Evolutionary conservation across 1,140 invertebrate species (phyloP), one percentile per base, ranked within the genome.

Genomic region (Brachionus angularis): DNA sequence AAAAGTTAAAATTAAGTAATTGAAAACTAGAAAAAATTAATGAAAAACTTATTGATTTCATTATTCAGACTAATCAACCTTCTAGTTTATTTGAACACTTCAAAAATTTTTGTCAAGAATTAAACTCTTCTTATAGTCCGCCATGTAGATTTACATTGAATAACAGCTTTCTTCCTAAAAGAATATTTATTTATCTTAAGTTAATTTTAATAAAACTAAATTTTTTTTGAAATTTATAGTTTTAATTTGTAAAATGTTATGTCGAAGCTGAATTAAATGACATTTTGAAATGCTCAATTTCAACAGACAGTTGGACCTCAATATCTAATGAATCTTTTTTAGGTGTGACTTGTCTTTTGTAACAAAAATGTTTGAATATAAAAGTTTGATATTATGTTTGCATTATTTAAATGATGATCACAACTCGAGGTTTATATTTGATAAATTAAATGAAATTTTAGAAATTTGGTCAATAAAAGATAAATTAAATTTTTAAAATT

Each of bases 281-380:
- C 27, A 50, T 50, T 18, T 14, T 50, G 1, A 50, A 50, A 25
- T 50, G 49, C 23, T 50, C 49, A 50, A 50, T 50, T 12, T 50
- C 49, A 14, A 14, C 18, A 12, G 49, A 50, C 23, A 25, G 5
- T 8, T 50, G 49, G 49, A 23, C 49, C 23, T 50, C 49, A 25
- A 50, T 50, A 23, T 50, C 49, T 14, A 50, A 50, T 50, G 49
- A 50, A 25, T 50, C 49, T 31, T 53, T 53, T 53, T 29, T 53
- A n/a, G 50, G 10, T 14, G 50, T 53, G 18, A 53, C 50, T 53
- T 53, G 50, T 29, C 27, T 53, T 27, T 53, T 53, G 27, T 53
- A 31, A 33, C 50, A 53, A 31, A 53, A 53, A 53, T 16, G 16
- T 53, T 53, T 53, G 27, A 53, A 31, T 53, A 29, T 31, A 53